Conservation (phyloP, 2,113 vertebrate genomes). For the Bos indicus region DNA sequence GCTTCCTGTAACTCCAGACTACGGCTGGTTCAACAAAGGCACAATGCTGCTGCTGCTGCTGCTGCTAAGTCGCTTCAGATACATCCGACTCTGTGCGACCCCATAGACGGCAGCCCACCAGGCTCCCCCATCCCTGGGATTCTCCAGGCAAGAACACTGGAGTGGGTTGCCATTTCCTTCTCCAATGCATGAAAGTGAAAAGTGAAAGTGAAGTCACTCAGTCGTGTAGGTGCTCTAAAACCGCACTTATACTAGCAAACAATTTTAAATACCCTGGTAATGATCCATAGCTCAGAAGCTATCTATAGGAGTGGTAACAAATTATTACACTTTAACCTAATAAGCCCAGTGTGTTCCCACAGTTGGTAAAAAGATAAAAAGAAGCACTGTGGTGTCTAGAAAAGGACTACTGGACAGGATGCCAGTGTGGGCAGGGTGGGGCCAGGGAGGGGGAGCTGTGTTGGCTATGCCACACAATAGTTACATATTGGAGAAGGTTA, state of each 20-base stretch:
- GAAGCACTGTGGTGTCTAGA: background rate
- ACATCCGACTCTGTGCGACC: too few species aligned
- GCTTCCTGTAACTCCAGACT: background rate
- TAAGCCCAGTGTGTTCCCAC: background rate
- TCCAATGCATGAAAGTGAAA: too few species aligned
- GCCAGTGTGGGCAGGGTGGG: background rate
- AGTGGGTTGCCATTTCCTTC: too few species aligned
- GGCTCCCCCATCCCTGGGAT: too few species aligned
- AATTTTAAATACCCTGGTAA: background rate
- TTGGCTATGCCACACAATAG: background rate
- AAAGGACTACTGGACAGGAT: background rate
- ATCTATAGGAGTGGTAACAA: background rate
- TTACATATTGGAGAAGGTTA: background rate
- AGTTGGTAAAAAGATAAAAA: constrained; percentile 4
- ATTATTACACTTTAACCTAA: background rate
- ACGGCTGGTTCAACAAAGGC: background rate
- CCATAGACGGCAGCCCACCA: too few species aligned
- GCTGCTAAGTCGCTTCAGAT: too few species aligned
- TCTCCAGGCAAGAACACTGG: too few species aligned
- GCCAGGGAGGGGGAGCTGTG: background rate
- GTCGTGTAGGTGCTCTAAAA: background rate
- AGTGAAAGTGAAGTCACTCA: too few species aligned
- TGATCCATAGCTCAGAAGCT: background rate
- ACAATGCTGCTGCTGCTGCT: background rate
- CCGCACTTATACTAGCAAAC: background rate